These are phyloP conservation scores for Smittia aterrima DNA, from an alignment of 2,888 invertebrate species.

Conservation along the genomic window DNA sequence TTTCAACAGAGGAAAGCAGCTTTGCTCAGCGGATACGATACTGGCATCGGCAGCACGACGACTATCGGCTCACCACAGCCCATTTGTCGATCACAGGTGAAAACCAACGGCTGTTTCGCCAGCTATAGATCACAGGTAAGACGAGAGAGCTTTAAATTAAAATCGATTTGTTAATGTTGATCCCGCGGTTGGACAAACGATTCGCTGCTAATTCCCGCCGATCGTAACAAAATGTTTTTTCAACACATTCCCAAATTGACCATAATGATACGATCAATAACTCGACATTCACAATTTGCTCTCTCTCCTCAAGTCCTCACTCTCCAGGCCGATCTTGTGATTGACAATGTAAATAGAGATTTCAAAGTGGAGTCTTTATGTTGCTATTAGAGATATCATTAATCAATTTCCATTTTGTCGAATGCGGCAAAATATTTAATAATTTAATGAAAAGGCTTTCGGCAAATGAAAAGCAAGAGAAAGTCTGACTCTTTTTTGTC, in stretches of 20 bases:
- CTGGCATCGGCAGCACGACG: conserved; percentile 54
- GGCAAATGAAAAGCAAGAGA: conserved; percentile 13
- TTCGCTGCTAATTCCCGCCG: no score
- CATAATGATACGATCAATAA: conserved; percentile 23
- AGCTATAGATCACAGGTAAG: conserved; percentile 65
- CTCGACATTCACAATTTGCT: neutral
- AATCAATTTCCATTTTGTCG: conserved; percentile 27
- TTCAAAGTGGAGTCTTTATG: conserved; percentile 13
- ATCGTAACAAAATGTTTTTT: neutral
- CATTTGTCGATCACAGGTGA: conserved; percentile 59
- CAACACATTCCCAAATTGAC: neutral
- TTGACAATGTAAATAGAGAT: conserved; percentile 37
- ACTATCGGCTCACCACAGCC: conserved; percentile 57
- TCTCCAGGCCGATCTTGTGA: neutral
- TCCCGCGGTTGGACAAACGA: no score
- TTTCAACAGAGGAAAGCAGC: conserved; percentile 43
- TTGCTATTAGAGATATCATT: conserved; percentile 28
- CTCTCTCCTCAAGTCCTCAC: neutral
- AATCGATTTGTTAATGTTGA: conserved; percentile 18
- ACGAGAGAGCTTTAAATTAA: neutral
- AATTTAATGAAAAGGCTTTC: neutral
- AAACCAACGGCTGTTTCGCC: conserved; percentile 67
- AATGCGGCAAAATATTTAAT: conserved; percentile 12
- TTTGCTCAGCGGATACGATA: conserved; percentile 46
- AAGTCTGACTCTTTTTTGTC: conserved; percentile 24